Percentiles rank a stretch among this genome's conserved stretches.
Evolutionary conservation across 1,140 invertebrate genomes (phyloP).

Genomic region (Drosophila truncata): DNA sequence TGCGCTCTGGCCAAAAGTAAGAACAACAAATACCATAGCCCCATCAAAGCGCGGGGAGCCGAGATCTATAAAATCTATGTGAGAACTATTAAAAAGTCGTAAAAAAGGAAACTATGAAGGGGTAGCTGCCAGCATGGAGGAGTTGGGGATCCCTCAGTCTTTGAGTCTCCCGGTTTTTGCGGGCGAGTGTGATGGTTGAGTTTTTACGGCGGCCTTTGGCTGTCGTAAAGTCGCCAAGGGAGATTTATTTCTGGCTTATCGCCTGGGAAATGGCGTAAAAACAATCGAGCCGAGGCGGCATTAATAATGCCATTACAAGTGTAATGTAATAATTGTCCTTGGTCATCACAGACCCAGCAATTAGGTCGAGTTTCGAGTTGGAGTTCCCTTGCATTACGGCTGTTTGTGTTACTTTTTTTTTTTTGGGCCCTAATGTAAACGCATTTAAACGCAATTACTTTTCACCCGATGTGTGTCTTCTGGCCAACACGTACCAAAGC

Average conservation of each 20-base stretch:
- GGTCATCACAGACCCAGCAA: slow-evolving; percentile 43
- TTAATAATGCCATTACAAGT: slow-evolving; percentile 83
- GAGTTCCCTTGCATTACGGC: slow-evolving; percentile 30
- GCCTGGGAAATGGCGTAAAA: slow-evolving; percentile 65
- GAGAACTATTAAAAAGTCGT: slow-evolving; percentile 85
- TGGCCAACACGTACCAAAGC: slow-evolving; percentile 76
- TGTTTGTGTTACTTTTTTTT: slow-evolving; percentile 25
- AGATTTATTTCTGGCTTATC: slow-evolving; percentile 54
- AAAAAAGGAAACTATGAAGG: slow-evolving; percentile 61
- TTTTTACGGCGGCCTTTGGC: slow-evolving; percentile 72
- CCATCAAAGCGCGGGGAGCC: slow-evolving; percentile 53
- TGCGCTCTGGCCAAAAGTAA: slow-evolving; percentile 75
- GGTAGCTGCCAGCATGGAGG: not conserved
- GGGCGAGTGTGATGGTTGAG: slow-evolving; percentile 38
- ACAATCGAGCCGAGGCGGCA: slow-evolving; percentile 44
- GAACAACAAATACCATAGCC: slow-evolving; percentile 56
- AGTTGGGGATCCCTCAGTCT: slow-evolving; percentile 5
- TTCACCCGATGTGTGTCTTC: slow-evolving; percentile 66
- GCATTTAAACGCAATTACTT: slow-evolving; percentile 83
- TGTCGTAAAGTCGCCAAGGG: slow-evolving; percentile 74
- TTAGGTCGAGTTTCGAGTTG: slow-evolving; percentile 36
- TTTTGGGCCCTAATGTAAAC: slow-evolving; percentile 74
- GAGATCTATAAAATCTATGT: slow-evolving; percentile 83
- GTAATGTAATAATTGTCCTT: slow-evolving; percentile 83
- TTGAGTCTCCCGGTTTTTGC: slow-evolving; percentile 8